phyloP scores from a whole-genome alignment of 2,888 invertebrate genomes.

The Apotomis turbidana region DNA sequence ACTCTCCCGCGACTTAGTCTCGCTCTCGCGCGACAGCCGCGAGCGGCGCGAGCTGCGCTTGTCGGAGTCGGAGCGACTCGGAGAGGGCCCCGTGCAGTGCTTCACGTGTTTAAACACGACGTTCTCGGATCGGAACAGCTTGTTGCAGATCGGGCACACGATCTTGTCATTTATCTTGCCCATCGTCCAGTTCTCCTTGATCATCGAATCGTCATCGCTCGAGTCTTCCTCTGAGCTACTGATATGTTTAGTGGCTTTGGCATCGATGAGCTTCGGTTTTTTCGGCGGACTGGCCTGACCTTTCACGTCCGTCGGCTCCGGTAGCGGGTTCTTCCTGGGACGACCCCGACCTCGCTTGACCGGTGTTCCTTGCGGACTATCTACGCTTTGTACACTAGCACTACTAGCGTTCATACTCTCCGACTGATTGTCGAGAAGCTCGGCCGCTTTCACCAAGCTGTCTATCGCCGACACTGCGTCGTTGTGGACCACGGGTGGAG shows the following conservation, averaged over 20 bases:
- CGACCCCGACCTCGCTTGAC: constrained; percentile 76
- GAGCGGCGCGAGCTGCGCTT: constrained; percentile 51
- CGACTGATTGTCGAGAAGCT: constrained; percentile 72
- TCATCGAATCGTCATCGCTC: constrained; percentile 58
- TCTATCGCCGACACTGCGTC: constrained; percentile 73
- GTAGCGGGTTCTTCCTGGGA: constrained; percentile 75
- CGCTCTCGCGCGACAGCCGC: constrained; percentile 47
- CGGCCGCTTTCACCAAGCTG: constrained; percentile 77
- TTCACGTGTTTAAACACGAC: constrained; percentile 82
- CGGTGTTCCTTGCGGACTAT: constrained; percentile 61
- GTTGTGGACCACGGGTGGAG: constrained; percentile 50
- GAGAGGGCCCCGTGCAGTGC: constrained; percentile 79
- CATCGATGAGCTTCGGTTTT: constrained; percentile 67
- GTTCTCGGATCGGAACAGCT: constrained; percentile 78
- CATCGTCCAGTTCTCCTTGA: constrained; percentile 80
- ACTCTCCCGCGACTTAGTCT: constrained; percentile 57
- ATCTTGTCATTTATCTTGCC: constrained; percentile 82
- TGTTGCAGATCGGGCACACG: constrained; percentile 78
- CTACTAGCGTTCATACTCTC: constrained; percentile 55
- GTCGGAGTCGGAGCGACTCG: constrained; percentile 73
- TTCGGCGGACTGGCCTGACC: constrained; percentile 64
- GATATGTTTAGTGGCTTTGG: constrained; percentile 56
- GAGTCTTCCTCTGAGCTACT: constrained; percentile 61
- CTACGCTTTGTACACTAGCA: constrained; percentile 48
- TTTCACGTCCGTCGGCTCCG: constrained; percentile 59